phyloP scores from a whole-genome alignment of 2,888 invertebrate species.

The Mythimna vitellina region DNA sequence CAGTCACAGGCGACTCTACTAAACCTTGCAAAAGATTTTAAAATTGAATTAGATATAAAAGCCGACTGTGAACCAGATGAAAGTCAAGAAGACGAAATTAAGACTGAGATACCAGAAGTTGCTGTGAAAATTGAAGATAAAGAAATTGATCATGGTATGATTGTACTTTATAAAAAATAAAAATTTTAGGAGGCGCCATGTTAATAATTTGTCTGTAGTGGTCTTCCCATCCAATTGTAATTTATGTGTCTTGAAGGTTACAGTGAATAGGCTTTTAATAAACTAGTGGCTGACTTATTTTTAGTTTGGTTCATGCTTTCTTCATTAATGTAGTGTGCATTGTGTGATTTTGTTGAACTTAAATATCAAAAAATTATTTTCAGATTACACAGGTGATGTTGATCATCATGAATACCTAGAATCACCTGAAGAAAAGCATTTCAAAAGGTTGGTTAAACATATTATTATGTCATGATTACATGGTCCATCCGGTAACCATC shows the following conservation, averaged over 20 bases:
- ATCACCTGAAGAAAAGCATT: slow-evolving; percentile 3
- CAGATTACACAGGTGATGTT: slow-evolving; percentile 33
- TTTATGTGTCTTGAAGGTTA: too few species aligned
- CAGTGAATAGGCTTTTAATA: too few species aligned
- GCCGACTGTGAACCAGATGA: slow-evolving; percentile 19
- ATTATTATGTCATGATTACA: neutral
- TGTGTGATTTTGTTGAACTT: too few species aligned
- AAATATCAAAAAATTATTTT: slow-evolving; percentile 13
- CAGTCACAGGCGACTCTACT: slow-evolving; percentile 79
- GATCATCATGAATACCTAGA: slow-evolving; percentile 17
- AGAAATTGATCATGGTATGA: slow-evolving; percentile 50
- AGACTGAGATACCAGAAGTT: slow-evolving; percentile 49
- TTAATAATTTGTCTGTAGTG: too few species aligned
- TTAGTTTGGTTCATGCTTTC: too few species aligned
- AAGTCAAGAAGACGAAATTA: slow-evolving; percentile 42
- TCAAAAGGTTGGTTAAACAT: slow-evolving; percentile 31
- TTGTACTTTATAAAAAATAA: neutral
- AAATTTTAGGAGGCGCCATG: too few species aligned
- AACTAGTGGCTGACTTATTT: too few species aligned
- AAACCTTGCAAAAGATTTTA: slow-evolving; percentile 63
- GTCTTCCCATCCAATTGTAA: too few species aligned
- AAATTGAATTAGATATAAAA: slow-evolving; percentile 51
- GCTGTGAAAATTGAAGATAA: slow-evolving; percentile 53
- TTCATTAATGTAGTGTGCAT: too few species aligned
- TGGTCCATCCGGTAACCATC: too few species aligned